These are phyloP conservation scores for Xestoiulus laeticollis DNA, from an alignment of 2,888 invertebrate genomes.

Conservation along the genomic window DNA sequence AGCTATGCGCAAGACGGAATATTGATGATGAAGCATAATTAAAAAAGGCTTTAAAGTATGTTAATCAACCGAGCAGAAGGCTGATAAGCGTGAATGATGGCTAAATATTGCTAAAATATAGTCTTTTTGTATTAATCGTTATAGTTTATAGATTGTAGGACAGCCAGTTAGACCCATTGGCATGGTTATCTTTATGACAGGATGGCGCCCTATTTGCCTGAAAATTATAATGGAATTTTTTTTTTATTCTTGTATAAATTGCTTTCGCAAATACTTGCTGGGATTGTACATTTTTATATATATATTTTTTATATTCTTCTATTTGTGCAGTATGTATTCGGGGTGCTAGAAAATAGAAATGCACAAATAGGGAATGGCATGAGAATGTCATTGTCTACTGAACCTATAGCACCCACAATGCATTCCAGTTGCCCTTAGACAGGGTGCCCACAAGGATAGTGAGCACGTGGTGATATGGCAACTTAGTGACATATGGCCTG, in stretches of 20 bases:
- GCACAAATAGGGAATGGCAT: no score
- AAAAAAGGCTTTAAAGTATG: constrained; percentile 44
- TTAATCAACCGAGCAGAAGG: constrained; percentile 38
- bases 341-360: not conserved
- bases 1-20: not conserved
- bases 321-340: no score
- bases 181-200: constrained; percentile 1
- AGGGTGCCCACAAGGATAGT: no score
- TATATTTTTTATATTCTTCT: no score
- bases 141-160: constrained; percentile 2
- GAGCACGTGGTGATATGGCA: no score
- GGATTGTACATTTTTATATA: not conserved
- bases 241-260: not conserved
- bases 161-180: not conserved
- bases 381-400: no score
- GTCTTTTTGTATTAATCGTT: constrained; percentile 42
- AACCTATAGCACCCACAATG: no score
- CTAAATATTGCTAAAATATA: constrained; percentile 43
- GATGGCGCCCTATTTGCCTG: constrained; percentile 2
- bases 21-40: constrained; percentile 43
- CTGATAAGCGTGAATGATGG: constrained; percentile 49
- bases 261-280: not conserved
- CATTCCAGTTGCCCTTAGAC: no score
- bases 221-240: not conserved
- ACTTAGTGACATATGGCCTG: no score